These are phyloP conservation scores for Sterrhoptilus dennistouni DNA, from an alignment of 2,113 vertebrate genomes.

Conservation along the genomic window DNA sequence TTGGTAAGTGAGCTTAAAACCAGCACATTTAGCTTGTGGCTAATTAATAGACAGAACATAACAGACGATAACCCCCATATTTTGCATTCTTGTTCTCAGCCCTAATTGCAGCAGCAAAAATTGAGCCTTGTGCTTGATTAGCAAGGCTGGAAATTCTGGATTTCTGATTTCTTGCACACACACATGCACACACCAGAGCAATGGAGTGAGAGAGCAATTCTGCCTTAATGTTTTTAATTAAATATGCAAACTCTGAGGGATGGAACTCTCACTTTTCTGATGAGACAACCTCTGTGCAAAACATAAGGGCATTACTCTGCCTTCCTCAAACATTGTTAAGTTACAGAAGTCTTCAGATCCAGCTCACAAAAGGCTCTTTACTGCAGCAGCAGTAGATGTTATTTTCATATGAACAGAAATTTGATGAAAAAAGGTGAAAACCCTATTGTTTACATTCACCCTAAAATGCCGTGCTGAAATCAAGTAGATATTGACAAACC, in stretches of 20 bases:
- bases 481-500: not conserved
- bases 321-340: not conserved
- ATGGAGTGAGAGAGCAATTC: not conserved
- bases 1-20: not conserved
- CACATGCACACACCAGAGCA: not conserved
- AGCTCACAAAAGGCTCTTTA: not conserved
- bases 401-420: not conserved
- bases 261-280: not conserved
- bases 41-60: not conserved
- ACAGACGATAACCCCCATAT: not conserved
- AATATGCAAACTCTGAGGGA: not conserved
- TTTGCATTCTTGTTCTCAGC: not conserved
- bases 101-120: not conserved
- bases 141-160: not conserved
- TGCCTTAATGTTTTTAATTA: not conserved
- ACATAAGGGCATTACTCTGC: not conserved
- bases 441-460: not conserved
- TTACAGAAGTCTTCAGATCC: not conserved
- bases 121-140: not conserved
- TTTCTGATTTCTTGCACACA: not conserved
- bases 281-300: not conserved
- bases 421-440: not conserved
- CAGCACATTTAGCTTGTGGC: not conserved
- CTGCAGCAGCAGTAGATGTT: not conserved
- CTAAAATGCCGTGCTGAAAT: not conserved